A percentile compares a stretch with the other conserved stretches of the same genome.
Evolutionary conservation across 2,797 vertebrate genomes (phyloP).

Genomic region (Anguilla marmorata): DNA sequence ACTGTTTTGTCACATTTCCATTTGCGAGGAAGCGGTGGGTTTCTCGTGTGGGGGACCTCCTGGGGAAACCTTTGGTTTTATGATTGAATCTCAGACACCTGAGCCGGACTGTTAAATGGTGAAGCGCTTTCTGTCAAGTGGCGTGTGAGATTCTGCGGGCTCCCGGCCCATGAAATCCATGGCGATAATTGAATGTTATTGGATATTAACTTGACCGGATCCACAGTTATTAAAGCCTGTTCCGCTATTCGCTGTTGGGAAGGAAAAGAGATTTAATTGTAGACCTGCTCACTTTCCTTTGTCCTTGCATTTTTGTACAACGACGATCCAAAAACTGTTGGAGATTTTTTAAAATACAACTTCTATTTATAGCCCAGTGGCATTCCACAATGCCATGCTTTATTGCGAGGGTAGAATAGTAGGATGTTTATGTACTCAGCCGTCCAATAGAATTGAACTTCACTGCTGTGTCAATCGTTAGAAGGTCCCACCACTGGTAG

Average conservation of each 20-base stretch:
- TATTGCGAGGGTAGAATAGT: neutral
- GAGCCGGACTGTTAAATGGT: slow-evolving; percentile 13
- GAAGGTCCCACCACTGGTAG: neutral
- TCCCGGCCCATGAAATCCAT: neutral
- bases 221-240: neutral
- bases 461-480: neutral
- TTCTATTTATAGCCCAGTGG: neutral
- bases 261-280: neutral
- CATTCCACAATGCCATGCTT: neutral
- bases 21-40: neutral
- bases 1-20: neutral
- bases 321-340: neutral
- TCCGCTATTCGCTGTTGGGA: neutral
- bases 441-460: neutral
- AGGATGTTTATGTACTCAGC: neutral
- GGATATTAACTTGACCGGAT: neutral
- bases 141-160: neutral
- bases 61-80: neutral
- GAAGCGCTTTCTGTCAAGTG: neutral
- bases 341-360: neutral
- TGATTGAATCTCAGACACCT: slow-evolving; percentile 17
- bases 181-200: slow-evolving; percentile 17
- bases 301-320: neutral
- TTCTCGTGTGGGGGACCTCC: neutral
- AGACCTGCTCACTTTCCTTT: neutral